These are phyloP conservation scores for Formicarius rufipectus DNA, from an alignment of 2,113 vertebrate genomes.

Conservation along the genomic window DNA sequence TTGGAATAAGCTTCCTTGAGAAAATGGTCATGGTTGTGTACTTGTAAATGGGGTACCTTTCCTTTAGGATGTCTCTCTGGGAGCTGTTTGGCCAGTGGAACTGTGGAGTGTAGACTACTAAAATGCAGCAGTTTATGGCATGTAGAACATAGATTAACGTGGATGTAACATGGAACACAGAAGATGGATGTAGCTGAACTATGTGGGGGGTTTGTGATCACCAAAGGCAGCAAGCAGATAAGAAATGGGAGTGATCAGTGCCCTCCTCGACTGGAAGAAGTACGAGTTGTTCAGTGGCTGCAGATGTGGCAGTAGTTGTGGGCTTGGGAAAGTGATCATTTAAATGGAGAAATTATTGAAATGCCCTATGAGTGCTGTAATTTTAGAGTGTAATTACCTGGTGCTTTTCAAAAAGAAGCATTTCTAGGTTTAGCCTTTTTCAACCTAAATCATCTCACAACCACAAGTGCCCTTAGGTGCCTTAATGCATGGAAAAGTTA, in stretches of 20 bases:
- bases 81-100: not conserved
- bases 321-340: not conserved
- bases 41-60: not conserved
- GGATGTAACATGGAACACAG: too few relatives aligned
- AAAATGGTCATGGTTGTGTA: accelerated
- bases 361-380: not conserved
- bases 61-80: not conserved
- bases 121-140: too few relatives aligned
- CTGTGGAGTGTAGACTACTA: too few relatives aligned
- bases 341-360: not conserved
- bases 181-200: not conserved
- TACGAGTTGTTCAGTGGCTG: not conserved
- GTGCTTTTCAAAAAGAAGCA: not conserved
- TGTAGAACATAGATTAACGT: too few relatives aligned
- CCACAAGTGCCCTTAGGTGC: not conserved
- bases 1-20: not conserved
- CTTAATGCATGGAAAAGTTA: not conserved
- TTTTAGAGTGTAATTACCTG: not conserved
- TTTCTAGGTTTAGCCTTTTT: not conserved
- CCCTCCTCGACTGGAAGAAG: not conserved
- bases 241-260: not conserved
- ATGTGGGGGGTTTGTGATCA: not conserved
- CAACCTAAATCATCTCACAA: not conserved
- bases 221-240: not conserved
- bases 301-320: not conserved